Base-by-base conservation (phyloP, 1,140 invertebrate species). In the Trachymyrmex cornetzi region DNA sequence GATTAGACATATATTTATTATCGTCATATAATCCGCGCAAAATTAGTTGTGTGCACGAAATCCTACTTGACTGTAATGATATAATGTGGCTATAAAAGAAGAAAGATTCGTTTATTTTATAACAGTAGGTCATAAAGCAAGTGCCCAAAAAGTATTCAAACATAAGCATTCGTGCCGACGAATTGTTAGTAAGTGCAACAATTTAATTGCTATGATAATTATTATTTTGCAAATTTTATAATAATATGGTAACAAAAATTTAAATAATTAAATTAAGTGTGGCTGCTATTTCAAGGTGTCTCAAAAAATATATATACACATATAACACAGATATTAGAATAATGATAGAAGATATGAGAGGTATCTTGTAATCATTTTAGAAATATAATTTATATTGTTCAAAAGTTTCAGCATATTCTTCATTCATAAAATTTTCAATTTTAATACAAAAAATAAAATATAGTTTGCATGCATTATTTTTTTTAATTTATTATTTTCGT, bases 61-160 rank as follows among this genome's bases (percentile, higher is more conserved):
- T 3, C 44, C 16, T 81, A 75, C 44, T 19, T 27, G 12, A 27
- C 7, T 38, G 4, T 14, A 59, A 63, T 89, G 89, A 89, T 11
- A 64, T 79, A 89, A 86, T 34, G 12, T 34, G 19, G 19, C 14
- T 89, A 87, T 89, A 89, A 89, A 89, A 89, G 69, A 11, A 74
- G 59, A 27, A 74, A 63, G 19, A 16, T 34, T 24, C 12, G n/a
- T 75, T 34, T 77, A 72, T 19, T 87, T 53, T 27, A 27, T n/a
- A 4, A n/a, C 50, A 89, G 77, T 89, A 34, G 24, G 48, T 59
- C 22, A 75, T 59, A 64, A 6, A 38, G 22, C 44, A 74, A 27
- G 34, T 74, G 55, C 50, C 1, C 19, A 34, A 75, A n/a, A 9
- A 75, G 22, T 48, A 3, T n/a, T 4, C 50, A 9, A 22, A n/a